A percentile compares a stretch with the other conserved stretches of the same genome.
Evolutionary conservation across 1,140 invertebrate species (phyloP).

Genomic region (Drosophila chauvacae): DNA sequence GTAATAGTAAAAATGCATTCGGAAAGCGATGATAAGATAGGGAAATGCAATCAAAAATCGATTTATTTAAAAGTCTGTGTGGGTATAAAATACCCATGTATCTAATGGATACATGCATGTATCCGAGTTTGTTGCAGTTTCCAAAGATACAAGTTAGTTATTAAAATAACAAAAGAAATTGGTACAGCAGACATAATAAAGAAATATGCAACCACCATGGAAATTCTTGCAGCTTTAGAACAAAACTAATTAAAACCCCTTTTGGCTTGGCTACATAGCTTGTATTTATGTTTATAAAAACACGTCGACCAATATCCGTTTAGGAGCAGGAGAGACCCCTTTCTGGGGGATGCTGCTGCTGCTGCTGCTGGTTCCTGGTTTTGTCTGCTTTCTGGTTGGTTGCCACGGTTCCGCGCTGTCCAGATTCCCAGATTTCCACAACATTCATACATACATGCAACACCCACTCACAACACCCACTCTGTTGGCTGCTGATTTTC

Average conservation of each 20-base stretch:
- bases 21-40: not conserved
- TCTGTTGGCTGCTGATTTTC: constrained; percentile 1
- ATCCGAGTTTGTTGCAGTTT: not conserved
- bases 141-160: not conserved
- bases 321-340: not conserved
- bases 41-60: not conserved
- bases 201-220: not conserved
- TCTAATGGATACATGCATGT: not conserved
- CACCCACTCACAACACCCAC: not conserved
- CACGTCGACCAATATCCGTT: not conserved
- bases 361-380: not conserved
- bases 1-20: not conserved
- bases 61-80: constrained; percentile 2
- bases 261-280: not conserved
- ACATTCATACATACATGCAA: not conserved
- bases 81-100: not conserved
- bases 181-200: not conserved
- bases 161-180: not conserved
- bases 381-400: not conserved
- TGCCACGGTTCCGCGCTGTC: not conserved
- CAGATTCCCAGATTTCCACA: not conserved
- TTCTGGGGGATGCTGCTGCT: not conserved
- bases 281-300: constrained; percentile 6
- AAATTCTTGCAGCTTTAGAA: not conserved
- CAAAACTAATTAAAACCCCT: not conserved